Evolutionary conservation across 2,113 vertebrate species (phyloP).

Genomic region (Rhinoptilus africanus): DNA sequence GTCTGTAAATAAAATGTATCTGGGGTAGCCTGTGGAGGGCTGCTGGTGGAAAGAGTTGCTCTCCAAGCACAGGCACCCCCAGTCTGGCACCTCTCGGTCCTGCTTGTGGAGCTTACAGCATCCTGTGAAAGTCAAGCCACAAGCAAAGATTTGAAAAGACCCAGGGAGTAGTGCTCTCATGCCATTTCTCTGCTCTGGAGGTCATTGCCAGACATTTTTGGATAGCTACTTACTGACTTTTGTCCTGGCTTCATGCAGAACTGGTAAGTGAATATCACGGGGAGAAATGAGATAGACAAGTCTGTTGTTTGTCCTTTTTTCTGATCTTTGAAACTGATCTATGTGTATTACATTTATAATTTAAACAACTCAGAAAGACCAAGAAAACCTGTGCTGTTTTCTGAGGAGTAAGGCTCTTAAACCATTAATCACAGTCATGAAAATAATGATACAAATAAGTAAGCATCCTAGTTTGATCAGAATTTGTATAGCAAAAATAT

Average conservation of each 20-base stretch:
- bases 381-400: background rate
- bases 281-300: background rate
- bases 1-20: background rate
- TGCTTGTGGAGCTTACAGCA: background rate
- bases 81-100: background rate
- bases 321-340: background rate
- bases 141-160: background rate
- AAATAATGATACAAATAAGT: background rate
- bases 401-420: background rate
- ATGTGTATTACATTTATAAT: background rate
- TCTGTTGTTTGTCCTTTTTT: background rate
- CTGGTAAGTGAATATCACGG: background rate
- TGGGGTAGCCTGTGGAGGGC: background rate
- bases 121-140: background rate
- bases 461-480: background rate
- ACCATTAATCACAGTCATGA: background rate
- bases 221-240: background rate
- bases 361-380: background rate
- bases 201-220: conserved; percentile 46
- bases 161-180: background rate
- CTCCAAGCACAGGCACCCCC: background rate
- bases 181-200: background rate
- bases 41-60: background rate
- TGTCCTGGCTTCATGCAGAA: background rate
- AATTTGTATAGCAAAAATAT: background rate